Conservation (phyloP, 2,888 invertebrate species). For the Odontocerum albicorne region DNA sequence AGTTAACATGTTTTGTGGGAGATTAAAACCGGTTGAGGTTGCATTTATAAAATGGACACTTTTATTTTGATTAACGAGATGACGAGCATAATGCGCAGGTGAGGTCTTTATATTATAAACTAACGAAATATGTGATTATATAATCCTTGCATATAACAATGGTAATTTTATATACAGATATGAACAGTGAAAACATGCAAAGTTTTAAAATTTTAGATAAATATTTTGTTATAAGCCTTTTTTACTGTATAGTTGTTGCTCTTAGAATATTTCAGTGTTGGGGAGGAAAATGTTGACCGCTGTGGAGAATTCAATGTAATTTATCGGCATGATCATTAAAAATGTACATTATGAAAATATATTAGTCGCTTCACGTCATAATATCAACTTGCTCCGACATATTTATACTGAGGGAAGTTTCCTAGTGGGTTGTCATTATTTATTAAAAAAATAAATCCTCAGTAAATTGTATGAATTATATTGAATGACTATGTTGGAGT, state of each 20-base stretch:
- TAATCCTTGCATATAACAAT: conserved; percentile 8
- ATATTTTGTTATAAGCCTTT: conserved; percentile 30
- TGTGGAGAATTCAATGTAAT: conserved; percentile 8
- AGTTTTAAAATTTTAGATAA: conserved; percentile 12
- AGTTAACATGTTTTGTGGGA: too few relatives aligned
- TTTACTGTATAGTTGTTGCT: conserved; percentile 27
- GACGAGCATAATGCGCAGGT: conserved; percentile 2
- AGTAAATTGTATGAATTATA: too few relatives aligned
- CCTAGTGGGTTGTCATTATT: too few relatives aligned
- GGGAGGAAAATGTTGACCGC: conserved; percentile 4
- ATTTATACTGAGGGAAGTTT: too few relatives aligned
- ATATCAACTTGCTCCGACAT: too few relatives aligned
- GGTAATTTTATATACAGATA: conserved; percentile 20
- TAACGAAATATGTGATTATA: conserved; percentile 18
- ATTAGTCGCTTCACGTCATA: neutral
- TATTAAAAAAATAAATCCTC: too few relatives aligned
- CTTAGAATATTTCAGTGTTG: conserved; percentile 18
- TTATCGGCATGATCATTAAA: conserved; percentile 4
- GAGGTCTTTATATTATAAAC: conserved; percentile 10
- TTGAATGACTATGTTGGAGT: too few relatives aligned
- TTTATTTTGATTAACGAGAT: too few relatives aligned
- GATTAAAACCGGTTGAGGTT: too few relatives aligned
- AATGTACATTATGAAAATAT: conserved; percentile 1
- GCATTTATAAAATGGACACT: too few relatives aligned
- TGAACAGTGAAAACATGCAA: conserved; percentile 19